Percentiles rank a stretch among this genome's conserved stretches.
These are phyloP conservation scores for Puntigrus tetrazona DNA, from an alignment of 2,113 vertebrate genomes.

Conservation along the genomic window DNA sequence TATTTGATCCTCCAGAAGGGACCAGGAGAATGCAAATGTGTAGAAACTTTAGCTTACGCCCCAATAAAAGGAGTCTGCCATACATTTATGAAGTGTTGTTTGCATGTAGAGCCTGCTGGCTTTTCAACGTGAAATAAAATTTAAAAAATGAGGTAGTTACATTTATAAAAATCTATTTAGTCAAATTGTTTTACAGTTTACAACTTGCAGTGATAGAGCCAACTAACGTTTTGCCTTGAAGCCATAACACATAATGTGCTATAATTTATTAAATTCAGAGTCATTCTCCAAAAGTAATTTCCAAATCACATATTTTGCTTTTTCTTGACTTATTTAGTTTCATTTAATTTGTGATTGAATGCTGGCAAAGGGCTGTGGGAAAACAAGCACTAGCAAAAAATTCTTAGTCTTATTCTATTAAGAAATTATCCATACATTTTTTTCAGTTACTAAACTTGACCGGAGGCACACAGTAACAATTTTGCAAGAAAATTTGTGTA, in stretches of 20 bases:
- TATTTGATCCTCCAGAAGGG: conserved; percentile 5
- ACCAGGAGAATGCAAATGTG: conserved; percentile 1
- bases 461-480: not conserved
- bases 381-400: not conserved
- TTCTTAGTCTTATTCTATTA: not conserved
- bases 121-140: not conserved
- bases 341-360: not conserved
- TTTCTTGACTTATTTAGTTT: conserved; percentile 2
- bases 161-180: not conserved
- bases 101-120: not conserved
- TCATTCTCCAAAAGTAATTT: conserved; percentile 1
- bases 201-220: not conserved
- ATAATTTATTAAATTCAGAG: not conserved
- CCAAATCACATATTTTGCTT: conserved; percentile 6
- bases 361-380: not conserved
- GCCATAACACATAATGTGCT: not conserved
- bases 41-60: not conserved
- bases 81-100: not conserved
- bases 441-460: not conserved
- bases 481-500: not conserved
- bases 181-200: conserved; percentile 7
- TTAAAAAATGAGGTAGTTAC: not conserved
- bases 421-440: not conserved
- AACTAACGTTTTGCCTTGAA: conserved; percentile 3
- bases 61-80: not conserved